Evolutionary conservation across 2,113 vertebrate species (phyloP).

Genomic region (Microtus montanus): DNA sequence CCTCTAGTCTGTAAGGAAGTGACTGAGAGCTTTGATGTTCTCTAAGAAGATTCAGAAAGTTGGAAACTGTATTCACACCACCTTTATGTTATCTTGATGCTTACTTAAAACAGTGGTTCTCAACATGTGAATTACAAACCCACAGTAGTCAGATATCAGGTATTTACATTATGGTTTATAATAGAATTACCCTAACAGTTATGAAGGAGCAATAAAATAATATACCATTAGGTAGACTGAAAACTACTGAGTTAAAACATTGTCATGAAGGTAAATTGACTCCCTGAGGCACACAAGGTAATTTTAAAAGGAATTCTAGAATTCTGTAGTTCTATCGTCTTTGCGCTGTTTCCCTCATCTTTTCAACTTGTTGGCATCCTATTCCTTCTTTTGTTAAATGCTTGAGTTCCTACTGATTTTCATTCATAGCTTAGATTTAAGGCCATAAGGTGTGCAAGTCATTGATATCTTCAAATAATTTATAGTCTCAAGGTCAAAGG

Average conservation of each 20-base stretch:
- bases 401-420: neutral
- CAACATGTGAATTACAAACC: neutral
- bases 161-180: neutral
- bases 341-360: neutral
- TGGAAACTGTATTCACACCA: neutral
- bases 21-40: neutral
- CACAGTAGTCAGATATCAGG: neutral
- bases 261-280: neutral
- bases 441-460: neutral
- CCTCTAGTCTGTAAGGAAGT: neutral
- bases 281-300: neutral
- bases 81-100: neutral
- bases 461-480: neutral
- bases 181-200: neutral
- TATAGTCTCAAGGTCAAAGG: neutral
- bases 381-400: neutral
- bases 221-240: neutral
- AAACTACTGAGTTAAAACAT: neutral
- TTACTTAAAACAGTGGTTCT: neutral
- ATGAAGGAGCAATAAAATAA: neutral
- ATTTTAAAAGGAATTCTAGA: neutral
- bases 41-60: neutral
- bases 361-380: neutral
- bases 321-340: neutral
- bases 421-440: neutral